Evolutionary conservation across 2,797 vertebrate genomes (phyloP).

Genomic region (Pangasius larnaudii): DNA sequence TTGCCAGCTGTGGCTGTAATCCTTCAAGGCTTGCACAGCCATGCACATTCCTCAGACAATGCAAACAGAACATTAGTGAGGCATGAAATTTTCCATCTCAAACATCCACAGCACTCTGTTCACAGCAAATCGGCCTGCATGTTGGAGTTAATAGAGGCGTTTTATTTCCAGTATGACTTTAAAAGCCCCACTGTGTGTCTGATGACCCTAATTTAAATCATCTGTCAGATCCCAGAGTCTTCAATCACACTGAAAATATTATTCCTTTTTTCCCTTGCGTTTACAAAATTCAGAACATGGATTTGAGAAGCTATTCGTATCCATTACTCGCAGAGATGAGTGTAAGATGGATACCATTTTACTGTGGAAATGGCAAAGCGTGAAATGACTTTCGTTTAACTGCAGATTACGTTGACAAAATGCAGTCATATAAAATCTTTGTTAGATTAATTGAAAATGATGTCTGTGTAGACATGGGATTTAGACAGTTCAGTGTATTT

Average conservation of each 20-base stretch:
- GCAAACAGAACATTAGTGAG: slow-evolving; percentile 42
- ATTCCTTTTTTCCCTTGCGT: neutral
- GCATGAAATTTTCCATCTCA: slow-evolving; percentile 48
- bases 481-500: neutral
- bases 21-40: slow-evolving; percentile 33
- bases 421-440: neutral
- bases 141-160: slow-evolving; percentile 31
- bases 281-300: neutral
- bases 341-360: neutral
- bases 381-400: neutral
- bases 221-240: neutral
- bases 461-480: neutral
- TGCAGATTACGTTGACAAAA: slow-evolving; percentile 13
- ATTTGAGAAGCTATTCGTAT: neutral
- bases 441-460: neutral
- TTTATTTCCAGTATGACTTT: slow-evolving; percentile 13
- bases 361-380: neutral
- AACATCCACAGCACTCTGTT: slow-evolving; percentile 7
- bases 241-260: slow-evolving; percentile 6
- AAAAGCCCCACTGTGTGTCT: slow-evolving; percentile 5
- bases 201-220: slow-evolving; percentile 22
- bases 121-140: slow-evolving; percentile 11
- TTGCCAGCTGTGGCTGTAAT: slow-evolving; percentile 41
- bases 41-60: slow-evolving; percentile 35
- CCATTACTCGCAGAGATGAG: neutral